These are phyloP conservation scores for Metallyticus violacea DNA, from an alignment of 2,888 invertebrate genomes.

Conservation along the genomic window DNA sequence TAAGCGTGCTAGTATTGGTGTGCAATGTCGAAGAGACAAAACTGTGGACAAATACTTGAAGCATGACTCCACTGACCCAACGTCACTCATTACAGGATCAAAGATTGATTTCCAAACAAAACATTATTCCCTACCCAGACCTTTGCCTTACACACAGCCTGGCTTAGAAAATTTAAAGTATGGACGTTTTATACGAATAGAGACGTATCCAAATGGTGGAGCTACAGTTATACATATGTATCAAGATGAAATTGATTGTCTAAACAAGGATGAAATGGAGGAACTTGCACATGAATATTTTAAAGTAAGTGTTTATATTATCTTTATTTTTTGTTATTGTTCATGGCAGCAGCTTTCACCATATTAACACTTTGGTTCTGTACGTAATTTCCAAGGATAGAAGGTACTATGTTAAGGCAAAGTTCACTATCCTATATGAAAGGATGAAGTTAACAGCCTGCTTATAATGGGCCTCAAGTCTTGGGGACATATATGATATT, in stretches of 20 bases:
- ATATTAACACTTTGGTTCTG: neutral
- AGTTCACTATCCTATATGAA: neutral
- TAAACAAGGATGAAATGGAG: constrained; percentile 67
- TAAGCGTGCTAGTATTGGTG: constrained; percentile 67
- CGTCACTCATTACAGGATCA: constrained; percentile 7
- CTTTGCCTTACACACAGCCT: constrained; percentile 33
- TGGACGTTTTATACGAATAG: constrained; percentile 76
- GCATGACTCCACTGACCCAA: constrained; percentile 18
- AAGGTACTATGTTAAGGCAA: neutral
- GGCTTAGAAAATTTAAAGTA: constrained; percentile 57
- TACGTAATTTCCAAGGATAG: neutral
- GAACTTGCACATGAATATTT: constrained; percentile 85
- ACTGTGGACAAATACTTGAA: constrained; percentile 37
- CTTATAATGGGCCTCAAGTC: neutral
- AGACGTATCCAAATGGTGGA: constrained; percentile 93
- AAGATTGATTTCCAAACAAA: constrained; percentile 31
- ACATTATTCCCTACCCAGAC: constrained; percentile 36
- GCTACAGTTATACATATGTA: constrained; percentile 87
- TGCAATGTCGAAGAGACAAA: constrained; percentile 64
- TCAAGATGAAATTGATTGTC: constrained; percentile 81
- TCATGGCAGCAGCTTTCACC: neutral
- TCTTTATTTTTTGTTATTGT: neutral
- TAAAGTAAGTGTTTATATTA: constrained; percentile 53
- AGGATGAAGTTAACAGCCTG: neutral
- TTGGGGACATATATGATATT: neutral